Evolutionary conservation across 2,888 invertebrate species (phyloP).

Genomic region (Tetanocera ferruginea): DNA sequence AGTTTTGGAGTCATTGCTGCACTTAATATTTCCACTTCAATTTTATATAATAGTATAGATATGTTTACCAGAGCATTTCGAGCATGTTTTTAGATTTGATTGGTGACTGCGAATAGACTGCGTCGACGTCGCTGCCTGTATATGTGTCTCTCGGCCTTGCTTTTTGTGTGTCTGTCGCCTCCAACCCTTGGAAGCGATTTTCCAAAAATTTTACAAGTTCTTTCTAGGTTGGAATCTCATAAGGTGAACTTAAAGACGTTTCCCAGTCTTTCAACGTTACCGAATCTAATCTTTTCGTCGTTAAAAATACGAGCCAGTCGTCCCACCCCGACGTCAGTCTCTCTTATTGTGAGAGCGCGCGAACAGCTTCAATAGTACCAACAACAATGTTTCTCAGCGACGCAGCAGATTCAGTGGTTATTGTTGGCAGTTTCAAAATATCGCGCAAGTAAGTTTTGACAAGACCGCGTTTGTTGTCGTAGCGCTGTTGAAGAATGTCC

Average conservation of each 20-base stretch:
- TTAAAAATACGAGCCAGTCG: conserved; percentile 41
- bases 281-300: conserved; percentile 39
- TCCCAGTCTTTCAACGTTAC: conserved; percentile 40
- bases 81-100: too few relatives aligned
- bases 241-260: conserved; percentile 34
- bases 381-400: conserved; percentile 22
- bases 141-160: background rate
- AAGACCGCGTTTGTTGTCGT: conserved; percentile 39
- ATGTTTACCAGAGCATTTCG: too few relatives aligned
- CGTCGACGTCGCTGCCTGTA: too few relatives aligned
- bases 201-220: conserved; percentile 27
- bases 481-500: conserved; percentile 31
- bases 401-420: conserved; percentile 18
- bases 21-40: too few relatives aligned
- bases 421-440: conserved; percentile 9
- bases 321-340: conserved; percentile 37
- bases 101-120: too few relatives aligned
- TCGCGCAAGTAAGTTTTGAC: conserved; percentile 32
- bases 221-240: conserved; percentile 27
- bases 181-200: conserved; percentile 35
- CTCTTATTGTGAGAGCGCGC: conserved; percentile 30
- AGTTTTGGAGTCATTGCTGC: too few relatives aligned
- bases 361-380: conserved; percentile 34
- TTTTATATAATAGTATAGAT: too few relatives aligned
- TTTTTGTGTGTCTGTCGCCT: conserved; percentile 5